These are phyloP conservation scores for Enteromius paludinosus DNA, from an alignment of 2,797 vertebrate species.

Conservation along the genomic window DNA sequence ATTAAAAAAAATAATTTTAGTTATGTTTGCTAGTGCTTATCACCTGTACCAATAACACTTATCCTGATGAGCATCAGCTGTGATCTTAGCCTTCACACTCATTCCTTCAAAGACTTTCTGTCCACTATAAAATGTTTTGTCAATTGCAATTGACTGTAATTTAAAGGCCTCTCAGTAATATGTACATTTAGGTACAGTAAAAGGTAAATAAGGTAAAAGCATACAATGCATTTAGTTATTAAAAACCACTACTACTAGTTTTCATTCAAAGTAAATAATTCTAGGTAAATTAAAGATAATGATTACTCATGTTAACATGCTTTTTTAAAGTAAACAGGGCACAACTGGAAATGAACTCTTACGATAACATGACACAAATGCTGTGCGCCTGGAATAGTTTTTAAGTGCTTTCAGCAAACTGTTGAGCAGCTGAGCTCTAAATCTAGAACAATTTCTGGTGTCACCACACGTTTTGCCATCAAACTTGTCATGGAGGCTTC, in stretches of 20 bases:
- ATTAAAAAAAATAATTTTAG: background rate
- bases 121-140: too few relatives aligned
- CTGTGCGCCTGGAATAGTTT: background rate
- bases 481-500: slow-evolving; percentile 56
- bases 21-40: background rate
- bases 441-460: slow-evolving; percentile 20
- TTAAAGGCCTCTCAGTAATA: background rate
- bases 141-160: too few relatives aligned
- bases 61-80: too few relatives aligned
- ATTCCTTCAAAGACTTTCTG: too few relatives aligned
- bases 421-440: background rate
- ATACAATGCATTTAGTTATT: background rate
- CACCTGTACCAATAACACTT: too few relatives aligned
- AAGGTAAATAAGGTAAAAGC: background rate
- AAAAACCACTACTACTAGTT: background rate
- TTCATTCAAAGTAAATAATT: background rate
- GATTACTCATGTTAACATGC: background rate
- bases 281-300: background rate
- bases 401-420: background rate
- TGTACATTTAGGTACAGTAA: background rate
- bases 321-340: background rate
- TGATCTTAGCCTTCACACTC: too few relatives aligned
- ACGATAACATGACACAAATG: background rate
- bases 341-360: background rate
- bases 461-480: background rate